Evolutionary conservation across 2,888 invertebrate species (phyloP).

Genomic region (Podotricha telesiphe): DNA sequence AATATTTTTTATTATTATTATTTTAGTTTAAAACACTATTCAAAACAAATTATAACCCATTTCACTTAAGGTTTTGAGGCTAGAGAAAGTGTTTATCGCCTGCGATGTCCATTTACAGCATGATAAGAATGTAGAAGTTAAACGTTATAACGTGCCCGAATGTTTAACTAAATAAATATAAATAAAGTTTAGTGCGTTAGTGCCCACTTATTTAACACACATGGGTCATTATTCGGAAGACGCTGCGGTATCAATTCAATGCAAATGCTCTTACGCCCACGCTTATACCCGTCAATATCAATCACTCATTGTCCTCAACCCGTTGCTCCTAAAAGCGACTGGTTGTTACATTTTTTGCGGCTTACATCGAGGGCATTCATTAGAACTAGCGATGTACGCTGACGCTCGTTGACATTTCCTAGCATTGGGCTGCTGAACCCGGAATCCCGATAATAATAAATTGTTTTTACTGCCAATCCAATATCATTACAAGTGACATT

Average conservation of each 20-base stretch:
- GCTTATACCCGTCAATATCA: conserved; percentile 63
- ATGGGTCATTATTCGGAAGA: conserved; percentile 68
- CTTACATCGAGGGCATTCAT: conserved; percentile 65
- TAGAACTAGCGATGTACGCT: conserved; percentile 61
- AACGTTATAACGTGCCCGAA: background rate
- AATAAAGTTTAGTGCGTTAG: conserved; percentile 1
- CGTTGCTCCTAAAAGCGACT: conserved; percentile 50
- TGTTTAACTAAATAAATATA: background rate
- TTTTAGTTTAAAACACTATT: conserved; percentile 49
- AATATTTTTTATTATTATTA: background rate
- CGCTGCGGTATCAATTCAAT: conserved; percentile 74
- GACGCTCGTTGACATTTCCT: conserved; percentile 72
- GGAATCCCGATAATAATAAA: conserved; percentile 66
- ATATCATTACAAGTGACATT: conserved; percentile 50
- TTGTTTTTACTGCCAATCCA: conserved; percentile 48
- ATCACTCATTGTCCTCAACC: conserved; percentile 69
- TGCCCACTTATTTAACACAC: conserved; percentile 49
- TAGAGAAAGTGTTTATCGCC: conserved; percentile 80
- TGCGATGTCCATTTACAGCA: conserved; percentile 58
- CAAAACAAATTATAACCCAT: conserved; percentile 71
- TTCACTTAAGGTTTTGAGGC: conserved; percentile 78
- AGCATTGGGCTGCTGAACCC: conserved; percentile 69
- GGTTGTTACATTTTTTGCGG: conserved; percentile 65
- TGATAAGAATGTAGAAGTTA: conserved; percentile 23
- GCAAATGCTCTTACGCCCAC: conserved; percentile 75